phyloP scores from a whole-genome alignment of 2,797 vertebrate species.

The Squalus acanthias region DNA sequence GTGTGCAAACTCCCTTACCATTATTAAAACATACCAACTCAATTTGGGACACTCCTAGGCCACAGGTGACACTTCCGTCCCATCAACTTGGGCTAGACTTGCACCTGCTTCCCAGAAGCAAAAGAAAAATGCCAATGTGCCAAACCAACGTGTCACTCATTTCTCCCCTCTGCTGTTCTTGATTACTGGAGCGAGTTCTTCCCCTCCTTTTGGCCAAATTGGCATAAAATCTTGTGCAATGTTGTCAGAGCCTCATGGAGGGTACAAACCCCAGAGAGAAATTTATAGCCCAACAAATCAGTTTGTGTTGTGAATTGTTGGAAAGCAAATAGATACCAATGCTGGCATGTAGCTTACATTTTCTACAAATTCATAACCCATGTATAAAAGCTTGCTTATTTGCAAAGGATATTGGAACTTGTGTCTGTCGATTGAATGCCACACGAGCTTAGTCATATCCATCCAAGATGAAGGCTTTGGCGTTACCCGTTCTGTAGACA shows the following conservation, averaged over 20 bases:
- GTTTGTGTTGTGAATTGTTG: background rate
- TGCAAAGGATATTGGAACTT: background rate
- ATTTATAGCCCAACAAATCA: background rate
- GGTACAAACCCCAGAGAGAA: background rate
- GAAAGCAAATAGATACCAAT: background rate
- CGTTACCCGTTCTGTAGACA: background rate
- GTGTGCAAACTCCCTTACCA: background rate
- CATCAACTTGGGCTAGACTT: background rate
- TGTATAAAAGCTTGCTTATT: background rate
- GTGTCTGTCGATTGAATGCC: background rate
- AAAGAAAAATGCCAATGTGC: background rate
- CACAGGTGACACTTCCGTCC: background rate
- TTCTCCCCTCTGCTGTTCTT: background rate
- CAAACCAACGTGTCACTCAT: background rate
- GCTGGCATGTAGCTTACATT: background rate
- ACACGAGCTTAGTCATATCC: background rate
- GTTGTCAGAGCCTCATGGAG: background rate
- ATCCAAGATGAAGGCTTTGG: background rate
- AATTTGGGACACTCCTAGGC: background rate
- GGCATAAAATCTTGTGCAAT: background rate
- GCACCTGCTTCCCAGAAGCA: background rate
- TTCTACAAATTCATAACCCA: slow-evolving; percentile 20
- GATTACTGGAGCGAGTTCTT: background rate
- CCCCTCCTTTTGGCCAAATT: no score
- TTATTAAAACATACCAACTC: background rate